Evolutionary conservation across 2,888 invertebrate genomes (phyloP).

Genomic region (Cyclophora punctaria): DNA sequence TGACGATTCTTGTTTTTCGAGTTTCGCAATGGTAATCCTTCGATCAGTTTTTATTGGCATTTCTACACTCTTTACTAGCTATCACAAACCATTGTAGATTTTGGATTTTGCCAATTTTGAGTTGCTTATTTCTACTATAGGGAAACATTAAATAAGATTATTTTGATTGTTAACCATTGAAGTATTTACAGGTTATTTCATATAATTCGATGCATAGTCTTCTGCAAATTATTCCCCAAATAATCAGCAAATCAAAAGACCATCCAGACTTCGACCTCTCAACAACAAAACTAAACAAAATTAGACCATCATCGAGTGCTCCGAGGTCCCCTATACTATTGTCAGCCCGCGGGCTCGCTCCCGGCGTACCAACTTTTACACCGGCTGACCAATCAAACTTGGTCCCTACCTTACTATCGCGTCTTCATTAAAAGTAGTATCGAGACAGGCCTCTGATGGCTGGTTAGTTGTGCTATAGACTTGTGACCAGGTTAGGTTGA

Average conservation of each 20-base stretch:
- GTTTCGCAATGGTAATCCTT: no score
- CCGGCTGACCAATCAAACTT: conserved; percentile 15
- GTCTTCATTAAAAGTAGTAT: conserved; percentile 2
- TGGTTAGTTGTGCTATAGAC: conserved; percentile 37
- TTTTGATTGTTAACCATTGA: no score
- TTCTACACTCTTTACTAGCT: no score
- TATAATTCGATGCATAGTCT: no score
- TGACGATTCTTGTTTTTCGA: no score
- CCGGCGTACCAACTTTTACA: conserved; percentile 20
- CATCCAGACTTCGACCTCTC: not conserved
- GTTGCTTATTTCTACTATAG: no score
- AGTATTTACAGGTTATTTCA: no score
- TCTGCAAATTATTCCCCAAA: no score
- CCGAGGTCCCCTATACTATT: conserved; percentile 9
- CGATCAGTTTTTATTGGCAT: no score
- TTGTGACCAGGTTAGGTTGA: conserved; percentile 29
- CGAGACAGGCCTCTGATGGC: conserved; percentile 21
- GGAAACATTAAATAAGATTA: no score
- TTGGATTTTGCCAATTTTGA: no score
- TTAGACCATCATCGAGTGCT: conserved; percentile 18
- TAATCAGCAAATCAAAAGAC: not conserved
- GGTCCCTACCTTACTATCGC: conserved; percentile 20
- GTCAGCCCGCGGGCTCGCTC: conserved; percentile 28
- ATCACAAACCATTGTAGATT: no score
- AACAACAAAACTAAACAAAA: conserved; percentile 13